Conservation (phyloP, 2,797 vertebrate species). For the Enoplosus armatus region DNA sequence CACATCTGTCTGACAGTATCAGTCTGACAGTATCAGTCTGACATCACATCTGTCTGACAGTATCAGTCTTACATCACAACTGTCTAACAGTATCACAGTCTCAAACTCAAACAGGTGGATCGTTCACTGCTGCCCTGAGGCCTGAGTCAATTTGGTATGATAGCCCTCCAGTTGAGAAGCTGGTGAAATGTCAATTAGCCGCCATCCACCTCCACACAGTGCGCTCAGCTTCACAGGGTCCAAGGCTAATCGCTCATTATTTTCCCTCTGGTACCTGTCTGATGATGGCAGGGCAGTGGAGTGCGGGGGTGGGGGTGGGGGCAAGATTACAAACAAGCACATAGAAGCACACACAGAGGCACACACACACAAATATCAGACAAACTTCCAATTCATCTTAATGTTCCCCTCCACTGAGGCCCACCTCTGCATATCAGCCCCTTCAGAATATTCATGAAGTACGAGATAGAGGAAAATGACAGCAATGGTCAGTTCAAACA, state of each 20-base stretch:
- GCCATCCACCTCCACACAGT: constrained; percentile 63
- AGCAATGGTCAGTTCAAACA: neutral
- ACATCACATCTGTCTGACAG: neutral
- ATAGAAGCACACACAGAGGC: neutral
- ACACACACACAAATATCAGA: neutral
- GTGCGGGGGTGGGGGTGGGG: neutral
- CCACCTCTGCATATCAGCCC: neutral
- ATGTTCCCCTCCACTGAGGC: neutral
- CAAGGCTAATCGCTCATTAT: constrained; percentile 77
- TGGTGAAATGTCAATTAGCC: constrained; percentile 76
- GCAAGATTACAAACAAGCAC: neutral
- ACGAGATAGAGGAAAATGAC: neutral
- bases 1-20: too few relatives aligned
- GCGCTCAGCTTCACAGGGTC: constrained; percentile 55
- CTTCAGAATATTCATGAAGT: neutral
- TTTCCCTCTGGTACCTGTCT: constrained; percentile 59
- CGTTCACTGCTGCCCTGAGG: constrained; percentile 40
- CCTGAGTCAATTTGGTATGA: constrained; percentile 56
- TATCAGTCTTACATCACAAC: too few relatives aligned
- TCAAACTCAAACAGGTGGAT: too few relatives aligned
- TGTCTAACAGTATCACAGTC: neutral
- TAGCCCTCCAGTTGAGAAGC: constrained; percentile 66
- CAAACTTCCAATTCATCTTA: neutral
- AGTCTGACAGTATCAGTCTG: too few relatives aligned
- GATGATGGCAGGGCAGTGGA: neutral